These are phyloP conservation scores for Alviniconcha marisindica DNA, from an alignment of 1,140 invertebrate genomes.

Conservation along the genomic window DNA sequence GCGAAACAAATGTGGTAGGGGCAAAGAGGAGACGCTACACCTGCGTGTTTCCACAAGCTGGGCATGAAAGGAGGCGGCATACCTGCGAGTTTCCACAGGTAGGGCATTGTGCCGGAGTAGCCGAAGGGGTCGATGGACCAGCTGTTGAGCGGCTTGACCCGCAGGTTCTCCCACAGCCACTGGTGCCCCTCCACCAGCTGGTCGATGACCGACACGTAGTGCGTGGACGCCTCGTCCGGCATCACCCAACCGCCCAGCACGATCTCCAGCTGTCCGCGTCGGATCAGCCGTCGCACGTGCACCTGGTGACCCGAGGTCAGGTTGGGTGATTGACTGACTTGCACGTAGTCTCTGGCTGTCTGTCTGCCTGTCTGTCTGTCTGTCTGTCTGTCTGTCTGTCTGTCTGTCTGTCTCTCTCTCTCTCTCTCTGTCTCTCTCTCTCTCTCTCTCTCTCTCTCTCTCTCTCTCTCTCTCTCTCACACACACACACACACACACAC, in stretches of 20 bases:
- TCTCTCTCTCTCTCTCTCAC: background rate
- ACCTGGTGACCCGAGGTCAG: conserved; percentile 21
- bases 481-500: background rate
- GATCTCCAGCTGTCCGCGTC: conserved; percentile 93
- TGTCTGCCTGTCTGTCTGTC: background rate
- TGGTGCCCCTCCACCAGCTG: conserved; percentile 97
- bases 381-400: background rate
- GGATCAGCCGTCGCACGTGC: conserved; percentile 80
- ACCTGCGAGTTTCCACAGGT: conserved; percentile 86
- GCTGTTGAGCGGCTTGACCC: conserved; percentile 80
- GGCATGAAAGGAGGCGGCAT: no score
- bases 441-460: background rate
- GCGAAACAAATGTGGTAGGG: no score
- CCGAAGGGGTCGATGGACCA: conserved; percentile 98
- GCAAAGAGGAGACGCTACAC: no score
- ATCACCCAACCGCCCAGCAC: conserved; percentile 99
- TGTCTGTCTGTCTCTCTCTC: background rate
- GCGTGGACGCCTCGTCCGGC: conserved; percentile 97
- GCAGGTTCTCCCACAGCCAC: conserved; percentile 91
- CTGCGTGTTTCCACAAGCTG: no score
- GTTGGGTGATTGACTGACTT: no score
- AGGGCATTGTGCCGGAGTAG: conserved; percentile 93
- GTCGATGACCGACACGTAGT: conserved; percentile 96
- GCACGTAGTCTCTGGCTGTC: background rate
- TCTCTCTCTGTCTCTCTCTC: background rate